These are phyloP conservation scores for Arvicanthis niloticus DNA, from an alignment of 2,113 vertebrate genomes.

Conservation along the genomic window DNA sequence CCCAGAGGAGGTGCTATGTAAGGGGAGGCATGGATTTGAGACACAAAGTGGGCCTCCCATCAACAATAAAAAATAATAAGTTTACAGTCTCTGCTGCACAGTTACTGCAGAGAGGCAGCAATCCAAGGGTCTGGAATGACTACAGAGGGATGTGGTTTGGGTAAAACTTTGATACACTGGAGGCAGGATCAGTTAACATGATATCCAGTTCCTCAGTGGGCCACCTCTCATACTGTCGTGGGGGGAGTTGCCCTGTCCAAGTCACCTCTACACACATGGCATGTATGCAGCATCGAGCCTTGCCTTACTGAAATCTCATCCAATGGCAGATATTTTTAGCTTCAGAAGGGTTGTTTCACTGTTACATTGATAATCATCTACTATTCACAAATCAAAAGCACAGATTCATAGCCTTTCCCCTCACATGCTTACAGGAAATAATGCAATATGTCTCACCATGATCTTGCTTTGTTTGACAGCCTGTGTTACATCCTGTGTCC, in stretches of 20 bases:
- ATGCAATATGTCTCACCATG: not conserved
- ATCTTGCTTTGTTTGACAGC: not conserved
- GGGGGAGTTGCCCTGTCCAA: not conserved
- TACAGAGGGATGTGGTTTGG: not conserved
- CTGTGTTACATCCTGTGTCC: not conserved
- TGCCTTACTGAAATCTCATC: not conserved
- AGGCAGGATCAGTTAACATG: not conserved
- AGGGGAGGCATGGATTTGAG: not conserved
- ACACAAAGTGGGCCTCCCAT: not conserved
- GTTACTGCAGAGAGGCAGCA: not conserved
- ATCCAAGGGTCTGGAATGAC: not conserved
- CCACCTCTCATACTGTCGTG: not conserved
- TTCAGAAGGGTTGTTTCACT: not conserved
- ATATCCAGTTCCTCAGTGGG: not conserved
- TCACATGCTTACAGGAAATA: constrained; percentile 21
- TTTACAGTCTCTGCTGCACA: not conserved
- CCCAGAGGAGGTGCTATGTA: not conserved
- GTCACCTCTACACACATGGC: not conserved
- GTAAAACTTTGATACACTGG: not conserved
- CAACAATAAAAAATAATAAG: not conserved
- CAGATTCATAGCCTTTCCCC: not conserved
- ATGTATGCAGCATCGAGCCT: not conserved
- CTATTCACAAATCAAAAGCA: constrained; percentile 20
- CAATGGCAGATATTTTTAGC: not conserved
- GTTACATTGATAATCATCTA: constrained; percentile 33